phyloP scores from a whole-genome alignment of 2,113 vertebrate species.

The Dicrurus megarhynchus region DNA sequence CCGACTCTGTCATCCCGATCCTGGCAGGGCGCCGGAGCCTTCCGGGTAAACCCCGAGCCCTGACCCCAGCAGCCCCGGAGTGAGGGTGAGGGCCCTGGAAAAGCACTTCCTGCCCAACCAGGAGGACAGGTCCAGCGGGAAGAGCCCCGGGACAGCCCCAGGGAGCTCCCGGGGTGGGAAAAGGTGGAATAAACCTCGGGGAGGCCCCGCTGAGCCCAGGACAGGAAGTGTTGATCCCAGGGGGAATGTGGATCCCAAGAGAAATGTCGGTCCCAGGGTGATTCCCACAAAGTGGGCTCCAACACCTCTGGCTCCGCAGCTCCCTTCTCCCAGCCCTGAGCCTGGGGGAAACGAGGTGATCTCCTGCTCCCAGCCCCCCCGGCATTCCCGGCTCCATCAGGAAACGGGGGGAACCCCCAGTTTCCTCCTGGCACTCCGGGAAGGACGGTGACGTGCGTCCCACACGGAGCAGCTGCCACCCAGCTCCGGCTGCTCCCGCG shows the following conservation, averaged over 20 bases:
- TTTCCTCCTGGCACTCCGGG: accelerated
- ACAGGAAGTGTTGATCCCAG: not conserved
- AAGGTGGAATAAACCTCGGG: not conserved
- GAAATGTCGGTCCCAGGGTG: accelerated
- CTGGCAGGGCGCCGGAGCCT: not conserved
- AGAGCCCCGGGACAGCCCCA: not conserved
- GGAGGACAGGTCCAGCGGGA: not conserved
- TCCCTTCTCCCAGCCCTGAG: too few species aligned
- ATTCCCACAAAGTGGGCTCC: not conserved
- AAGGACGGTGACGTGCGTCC: not conserved
- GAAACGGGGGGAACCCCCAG: accelerated
- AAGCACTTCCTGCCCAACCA: not conserved
- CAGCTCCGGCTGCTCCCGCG: not conserved
- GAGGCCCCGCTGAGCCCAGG: not conserved
- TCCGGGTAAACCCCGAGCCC: accelerated
- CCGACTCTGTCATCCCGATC: accelerated
- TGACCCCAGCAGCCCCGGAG: accelerated
- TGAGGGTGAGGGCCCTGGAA: not conserved
- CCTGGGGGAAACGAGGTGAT: accelerated
- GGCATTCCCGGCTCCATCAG: not conserved
- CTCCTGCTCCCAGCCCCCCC: not conserved
- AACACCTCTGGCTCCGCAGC: accelerated
- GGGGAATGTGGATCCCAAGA: accelerated
- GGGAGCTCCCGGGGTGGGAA: not conserved
- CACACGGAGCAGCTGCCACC: not conserved